These are phyloP conservation scores for Actinostola sp. DNA, from an alignment of 92 coral and sea anemone species.

Conservation along the genomic window DNA sequence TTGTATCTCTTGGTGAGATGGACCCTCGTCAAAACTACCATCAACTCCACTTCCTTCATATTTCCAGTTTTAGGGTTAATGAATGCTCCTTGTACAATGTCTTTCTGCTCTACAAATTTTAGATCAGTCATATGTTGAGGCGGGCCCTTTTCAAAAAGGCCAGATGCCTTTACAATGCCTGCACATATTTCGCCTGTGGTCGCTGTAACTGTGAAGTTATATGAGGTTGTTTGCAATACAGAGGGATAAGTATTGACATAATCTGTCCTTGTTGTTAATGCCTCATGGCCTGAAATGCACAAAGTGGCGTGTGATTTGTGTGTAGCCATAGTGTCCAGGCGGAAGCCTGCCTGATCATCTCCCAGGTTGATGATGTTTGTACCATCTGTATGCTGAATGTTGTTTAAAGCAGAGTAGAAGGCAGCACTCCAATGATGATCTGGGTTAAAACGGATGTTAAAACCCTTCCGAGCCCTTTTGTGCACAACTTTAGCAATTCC, in stretches of 20 bases:
- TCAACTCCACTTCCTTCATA: constrained; percentile 35
- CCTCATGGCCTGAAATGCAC: constrained; percentile 25
- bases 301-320: constrained; percentile 52
- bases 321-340: constrained; percentile 56
- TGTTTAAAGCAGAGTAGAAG: too few relatives aligned
- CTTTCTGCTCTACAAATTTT: constrained; percentile 12
- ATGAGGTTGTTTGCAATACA: constrained; percentile 50
- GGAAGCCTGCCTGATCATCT: constrained; percentile 70
- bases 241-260: constrained; percentile 55
- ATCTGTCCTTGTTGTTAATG: constrained; percentile 54
- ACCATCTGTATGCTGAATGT: too few relatives aligned
- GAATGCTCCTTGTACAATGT: constrained; percentile 37
- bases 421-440: too few relatives aligned
- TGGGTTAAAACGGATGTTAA: too few relatives aligned
- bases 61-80: constrained; percentile 21
- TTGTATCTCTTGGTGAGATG: constrained; percentile 44
- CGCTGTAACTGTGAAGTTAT: constrained; percentile 42
- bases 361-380: too few relatives aligned
- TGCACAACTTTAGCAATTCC: too few relatives aligned
- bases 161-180: constrained; percentile 64
- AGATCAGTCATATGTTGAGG: constrained; percentile 52
- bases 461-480: too few relatives aligned
- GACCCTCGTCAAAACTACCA: constrained; percentile 56
- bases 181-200: constrained; percentile 62
- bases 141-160: constrained; percentile 48